These are phyloP conservation scores for Dreissena polymorpha DNA, from an alignment of 1,140 invertebrate species.

Conservation along the genomic window DNA sequence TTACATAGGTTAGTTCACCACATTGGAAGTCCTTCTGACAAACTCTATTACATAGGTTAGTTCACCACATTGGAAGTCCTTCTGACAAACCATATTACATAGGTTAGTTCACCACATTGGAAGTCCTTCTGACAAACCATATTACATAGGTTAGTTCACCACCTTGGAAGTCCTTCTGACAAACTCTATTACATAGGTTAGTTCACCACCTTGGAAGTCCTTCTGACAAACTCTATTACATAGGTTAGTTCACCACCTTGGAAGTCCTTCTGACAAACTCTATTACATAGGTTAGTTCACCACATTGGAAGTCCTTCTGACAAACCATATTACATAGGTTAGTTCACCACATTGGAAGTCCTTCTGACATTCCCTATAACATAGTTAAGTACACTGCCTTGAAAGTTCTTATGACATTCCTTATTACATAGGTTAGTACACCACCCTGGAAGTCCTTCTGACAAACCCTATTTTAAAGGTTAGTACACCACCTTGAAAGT, in stretches of 20 bases:
- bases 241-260: slow-evolving; percentile 96
- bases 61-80: slow-evolving; percentile 97
- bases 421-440: slow-evolving; percentile 89
- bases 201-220: neutral
- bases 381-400: slow-evolving; percentile 65
- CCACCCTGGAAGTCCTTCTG: slow-evolving; percentile 93
- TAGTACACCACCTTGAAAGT: neutral
- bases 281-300: slow-evolving; percentile 75
- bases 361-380: slow-evolving; percentile 81
- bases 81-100: slow-evolving; percentile 80
- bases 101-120: slow-evolving; percentile 63
- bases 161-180: slow-evolving; percentile 92
- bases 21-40: neutral
- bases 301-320: neutral
- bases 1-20: slow-evolving; percentile 73
- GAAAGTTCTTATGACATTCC: neutral
- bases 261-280: slow-evolving; percentile 87
- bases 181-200: slow-evolving; percentile 80
- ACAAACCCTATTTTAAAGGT: slow-evolving; percentile 80
- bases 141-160: slow-evolving; percentile 90
- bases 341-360: slow-evolving; percentile 97
- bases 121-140: neutral
- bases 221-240: neutral
- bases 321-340: slow-evolving; percentile 81
- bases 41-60: slow-evolving; percentile 83